These are phyloP conservation scores for Phaethon lepturus DNA, from an alignment of 2,113 vertebrate genomes.

Conservation along the genomic window DNA sequence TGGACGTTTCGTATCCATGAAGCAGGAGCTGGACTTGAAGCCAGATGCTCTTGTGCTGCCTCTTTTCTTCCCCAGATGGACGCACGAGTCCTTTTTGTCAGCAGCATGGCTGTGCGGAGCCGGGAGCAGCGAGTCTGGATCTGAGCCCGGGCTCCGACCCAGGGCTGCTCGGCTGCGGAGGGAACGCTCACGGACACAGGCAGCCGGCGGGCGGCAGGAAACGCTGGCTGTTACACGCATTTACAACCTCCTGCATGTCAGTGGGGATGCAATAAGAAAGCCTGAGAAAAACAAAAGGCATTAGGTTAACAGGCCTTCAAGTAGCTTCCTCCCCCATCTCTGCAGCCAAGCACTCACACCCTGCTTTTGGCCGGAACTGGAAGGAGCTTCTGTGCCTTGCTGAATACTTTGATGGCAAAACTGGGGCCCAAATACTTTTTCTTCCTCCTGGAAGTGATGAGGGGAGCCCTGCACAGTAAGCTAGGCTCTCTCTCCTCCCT, in stretches of 20 bases:
- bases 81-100: not conserved
- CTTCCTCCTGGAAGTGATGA: not conserved
- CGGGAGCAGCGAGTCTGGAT: not conserved
- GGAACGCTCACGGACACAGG: not conserved
- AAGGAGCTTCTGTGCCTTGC: not conserved
- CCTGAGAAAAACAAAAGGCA: accelerated
- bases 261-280: accelerated
- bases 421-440: accelerated
- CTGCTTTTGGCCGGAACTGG: not conserved
- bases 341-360: accelerated
- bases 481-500: not conserved
- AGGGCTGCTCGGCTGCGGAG: not conserved
- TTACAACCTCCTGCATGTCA: not conserved
- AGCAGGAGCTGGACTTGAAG: not conserved
- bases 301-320: not conserved
- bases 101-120: not conserved
- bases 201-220: not conserved
- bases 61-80: not conserved
- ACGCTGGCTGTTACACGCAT: accelerated
- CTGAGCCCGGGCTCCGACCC: not conserved
- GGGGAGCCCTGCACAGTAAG: not conserved
- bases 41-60: not conserved
- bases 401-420: accelerated
- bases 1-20: accelerated
- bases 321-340: not conserved